Percentiles rank a stretch among this genome's conserved stretches.
Conservation (phyloP, 2,113 vertebrate species). For the Amazona vittata region DNA sequence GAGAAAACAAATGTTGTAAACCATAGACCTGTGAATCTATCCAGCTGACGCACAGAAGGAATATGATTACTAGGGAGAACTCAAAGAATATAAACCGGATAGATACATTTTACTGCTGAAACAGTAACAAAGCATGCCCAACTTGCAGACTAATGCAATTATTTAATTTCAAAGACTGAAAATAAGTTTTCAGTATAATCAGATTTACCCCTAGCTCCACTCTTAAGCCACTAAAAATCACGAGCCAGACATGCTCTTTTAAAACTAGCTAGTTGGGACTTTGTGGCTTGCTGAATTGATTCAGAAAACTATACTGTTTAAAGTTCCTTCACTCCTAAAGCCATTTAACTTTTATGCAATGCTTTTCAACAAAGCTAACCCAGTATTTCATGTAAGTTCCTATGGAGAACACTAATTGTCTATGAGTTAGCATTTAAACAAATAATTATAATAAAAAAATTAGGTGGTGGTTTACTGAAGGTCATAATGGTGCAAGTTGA, state of each 20-base stretch:
- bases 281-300: not conserved
- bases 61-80: not conserved
- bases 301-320: not conserved
- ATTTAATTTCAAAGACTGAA: not conserved
- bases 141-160: not conserved
- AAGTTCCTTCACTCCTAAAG: slow-evolving; percentile 13
- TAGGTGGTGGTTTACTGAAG: slow-evolving; percentile 42
- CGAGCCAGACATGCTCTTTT: not conserved
- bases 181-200: not conserved
- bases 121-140: not conserved
- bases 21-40: not conserved
- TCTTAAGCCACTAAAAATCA: not conserved
- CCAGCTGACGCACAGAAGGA: not conserved
- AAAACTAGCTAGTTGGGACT: not conserved
- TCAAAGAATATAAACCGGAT: not conserved
- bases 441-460: slow-evolving; percentile 69
- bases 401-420: slow-evolving; percentile 25
- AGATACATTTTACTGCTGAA: not conserved
- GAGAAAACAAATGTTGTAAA: not conserved
- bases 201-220: not conserved
- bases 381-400: slow-evolving; percentile 13
- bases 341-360: not conserved
- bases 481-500: slow-evolving; percentile 48
- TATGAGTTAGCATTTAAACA: slow-evolving; percentile 36
- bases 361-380: not conserved